Evolutionary conservation across 2,888 invertebrate species (phyloP), one percentile per base, ranked within the genome.

Genomic region (Cerceris rybyensis): DNA sequence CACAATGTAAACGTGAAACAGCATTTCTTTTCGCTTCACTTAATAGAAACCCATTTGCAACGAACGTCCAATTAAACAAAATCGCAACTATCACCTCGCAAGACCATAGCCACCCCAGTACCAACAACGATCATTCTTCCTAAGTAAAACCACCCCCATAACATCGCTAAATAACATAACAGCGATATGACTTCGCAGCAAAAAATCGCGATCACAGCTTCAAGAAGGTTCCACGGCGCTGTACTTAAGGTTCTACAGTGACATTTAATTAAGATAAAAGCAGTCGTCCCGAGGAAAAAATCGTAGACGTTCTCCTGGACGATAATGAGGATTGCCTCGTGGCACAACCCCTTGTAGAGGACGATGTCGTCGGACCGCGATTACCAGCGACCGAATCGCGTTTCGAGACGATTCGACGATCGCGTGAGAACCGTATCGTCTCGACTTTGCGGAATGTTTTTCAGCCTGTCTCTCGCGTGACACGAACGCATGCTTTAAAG

Each of bases 221-320:
- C 39, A 64, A 60, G 16, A 28, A 60, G 63, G 42, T 16, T 58
- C 41, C 8, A 52, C 59, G 60, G 54, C 50, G 64, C 54, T 28
- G 49, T 66, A 52, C 55, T 67, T 80, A 71, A 57, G 71, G 78
- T 79, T 75, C 70, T 78, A 70, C 71, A 60, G 77, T 79, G 82
- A 83, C 83, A 81, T 86, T 87, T 86, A 86, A 87, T 87, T 87
- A 87, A 86, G 83, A 85, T 86, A 83, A 87, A 83, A 86, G 81
- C 80, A 79, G 72, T 58, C 67, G 75, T 77, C 78, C 59, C 77
- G 75, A 69, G 64, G 72, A 75, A 78, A 28, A 75, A 78, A 78
- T 76, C 78, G 64, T 76, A 61, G 46, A 66, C 76, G 67, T 60
- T 57, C 43, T 59, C 52, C 13, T 11, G 13, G 2, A 58, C 61